Base-by-base conservation (phyloP, 2,113 vertebrate species). In the Thunnus thynnus region DNA sequence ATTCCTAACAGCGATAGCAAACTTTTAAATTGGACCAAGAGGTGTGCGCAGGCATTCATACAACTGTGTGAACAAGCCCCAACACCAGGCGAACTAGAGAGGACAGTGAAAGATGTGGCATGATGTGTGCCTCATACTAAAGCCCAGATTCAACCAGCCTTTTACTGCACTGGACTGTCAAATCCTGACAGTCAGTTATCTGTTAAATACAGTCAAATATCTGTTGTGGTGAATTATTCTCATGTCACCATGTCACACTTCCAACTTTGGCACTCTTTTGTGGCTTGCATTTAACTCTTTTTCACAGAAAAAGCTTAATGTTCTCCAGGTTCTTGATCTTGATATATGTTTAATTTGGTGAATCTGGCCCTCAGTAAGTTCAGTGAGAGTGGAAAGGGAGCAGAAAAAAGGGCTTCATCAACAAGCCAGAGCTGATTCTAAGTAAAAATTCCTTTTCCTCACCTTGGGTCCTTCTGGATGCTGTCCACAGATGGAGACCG, bases 401-500 rank as follows among this genome's bases (percentile, higher is more conserved):
- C 65, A 16, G 72, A 84, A 82, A 22, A 71, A 80, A 74, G 80
- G 74, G 78, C 71, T 78, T 90, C 72, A 83, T 79, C 69, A 76
- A 77, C 62, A 78, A 89, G 63, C 83, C 78, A 82, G 55, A 83
- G 72, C 61, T 77, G 57, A 73, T 72, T 72, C 2, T 2, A 36
- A 63, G 30, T 27, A 32, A 25, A 62, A 58, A 32, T 1, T 7
- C 18, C 2, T 60, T 69, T 17, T 56, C 2, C 97, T 96, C 95
- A 99, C 98, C 98, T 99, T 95, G 98, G 98, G 91, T 99, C 98
- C 95, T 99, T 99, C 95, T 99, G 98, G 93, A 99, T 99, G 95
- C 98, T 99, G 96, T 99, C 98, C 89, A 99, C 97, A 78, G 98
- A 99, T 57, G 98, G 98, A 60, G 98, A 99, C 81, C 98, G 95